Evolutionary conservation across 92 coral and sea anemone genomes (phyloP).

Genomic region (Zoanthus sociatus): DNA sequence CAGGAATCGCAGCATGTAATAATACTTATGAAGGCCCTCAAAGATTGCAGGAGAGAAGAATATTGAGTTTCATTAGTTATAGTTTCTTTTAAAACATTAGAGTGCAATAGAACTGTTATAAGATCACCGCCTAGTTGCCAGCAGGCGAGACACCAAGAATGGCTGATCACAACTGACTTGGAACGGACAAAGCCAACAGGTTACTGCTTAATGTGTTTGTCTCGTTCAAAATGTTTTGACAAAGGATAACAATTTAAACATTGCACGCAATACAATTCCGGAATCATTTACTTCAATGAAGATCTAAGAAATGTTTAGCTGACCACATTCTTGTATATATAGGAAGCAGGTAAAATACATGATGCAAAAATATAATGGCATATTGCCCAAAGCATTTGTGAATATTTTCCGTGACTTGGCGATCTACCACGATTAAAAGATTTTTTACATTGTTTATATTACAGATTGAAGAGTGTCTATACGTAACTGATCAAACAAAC

Average conservation of each 20-base stretch:
- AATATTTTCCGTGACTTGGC: not conserved
- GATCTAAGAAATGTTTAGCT: not conserved
- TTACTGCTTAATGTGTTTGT: too few species aligned
- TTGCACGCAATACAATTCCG: not conserved
- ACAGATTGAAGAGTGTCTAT: not conserved
- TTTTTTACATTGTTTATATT: not conserved
- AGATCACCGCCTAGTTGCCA: not conserved
- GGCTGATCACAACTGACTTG: too few species aligned
- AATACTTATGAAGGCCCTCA: not conserved
- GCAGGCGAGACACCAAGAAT: not conserved
- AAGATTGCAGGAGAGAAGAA: not conserved
- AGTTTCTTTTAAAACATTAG: not conserved
- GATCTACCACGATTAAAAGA: not conserved
- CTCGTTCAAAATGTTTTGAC: too few species aligned
- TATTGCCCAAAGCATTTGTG: not conserved
- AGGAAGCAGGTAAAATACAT: too few species aligned
- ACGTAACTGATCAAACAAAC: not conserved
- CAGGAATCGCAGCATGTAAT: slow-evolving; percentile 13
- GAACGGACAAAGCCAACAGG: too few species aligned
- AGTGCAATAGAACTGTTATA: not conserved
- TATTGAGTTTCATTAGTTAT: not conserved
- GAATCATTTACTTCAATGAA: not conserved
- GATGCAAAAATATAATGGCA: not conserved
- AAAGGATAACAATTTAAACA: not conserved
- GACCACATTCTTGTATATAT: not conserved